A percentile compares a stretch with the other conserved stretches of the same genome.
Conservation (phyloP, 1,140 invertebrate species). For the Diabrotica virgifera region DNA sequence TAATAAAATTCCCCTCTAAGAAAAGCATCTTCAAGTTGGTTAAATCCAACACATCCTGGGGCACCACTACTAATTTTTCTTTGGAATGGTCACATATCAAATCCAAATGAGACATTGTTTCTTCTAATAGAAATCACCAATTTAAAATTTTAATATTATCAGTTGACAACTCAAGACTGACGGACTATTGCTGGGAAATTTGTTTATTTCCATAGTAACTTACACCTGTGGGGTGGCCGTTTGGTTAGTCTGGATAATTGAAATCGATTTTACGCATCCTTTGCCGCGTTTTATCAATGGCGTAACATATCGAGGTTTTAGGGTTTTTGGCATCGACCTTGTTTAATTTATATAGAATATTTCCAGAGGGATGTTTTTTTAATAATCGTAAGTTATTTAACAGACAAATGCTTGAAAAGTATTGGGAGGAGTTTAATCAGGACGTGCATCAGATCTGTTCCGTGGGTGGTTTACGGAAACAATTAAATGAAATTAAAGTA, state of each 20-base stretch:
- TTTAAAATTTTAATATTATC: not conserved
- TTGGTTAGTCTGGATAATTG: not conserved
- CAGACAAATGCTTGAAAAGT: too few species aligned
- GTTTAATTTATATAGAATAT: too few species aligned
- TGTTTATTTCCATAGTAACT: conserved; percentile 1
- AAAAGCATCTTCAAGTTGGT: conserved; percentile 46
- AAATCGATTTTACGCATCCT: not conserved
- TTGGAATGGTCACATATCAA: conserved; percentile 39
- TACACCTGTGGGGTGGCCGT: not conserved
- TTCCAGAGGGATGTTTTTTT: too few species aligned
- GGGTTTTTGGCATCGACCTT: too few species aligned
- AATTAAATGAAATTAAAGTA: too few species aligned
- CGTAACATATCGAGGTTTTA: too few species aligned
- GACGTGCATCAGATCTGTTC: too few species aligned
- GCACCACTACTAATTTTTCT: conserved; percentile 36
- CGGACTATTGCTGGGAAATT: not conserved
- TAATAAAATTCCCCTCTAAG: conserved; percentile 44
- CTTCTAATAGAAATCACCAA: not conserved
- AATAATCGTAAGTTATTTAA: too few species aligned
- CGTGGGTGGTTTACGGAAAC: too few species aligned
- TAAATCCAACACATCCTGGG: conserved; percentile 35
- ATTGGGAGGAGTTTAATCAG: too few species aligned
- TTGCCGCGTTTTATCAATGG: not conserved
- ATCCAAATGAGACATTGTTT: conserved; percentile 38
- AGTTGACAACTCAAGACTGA: not conserved